Base-by-base conservation (phyloP, 2,888 invertebrate genomes). In the Netelia virgata region DNA sequence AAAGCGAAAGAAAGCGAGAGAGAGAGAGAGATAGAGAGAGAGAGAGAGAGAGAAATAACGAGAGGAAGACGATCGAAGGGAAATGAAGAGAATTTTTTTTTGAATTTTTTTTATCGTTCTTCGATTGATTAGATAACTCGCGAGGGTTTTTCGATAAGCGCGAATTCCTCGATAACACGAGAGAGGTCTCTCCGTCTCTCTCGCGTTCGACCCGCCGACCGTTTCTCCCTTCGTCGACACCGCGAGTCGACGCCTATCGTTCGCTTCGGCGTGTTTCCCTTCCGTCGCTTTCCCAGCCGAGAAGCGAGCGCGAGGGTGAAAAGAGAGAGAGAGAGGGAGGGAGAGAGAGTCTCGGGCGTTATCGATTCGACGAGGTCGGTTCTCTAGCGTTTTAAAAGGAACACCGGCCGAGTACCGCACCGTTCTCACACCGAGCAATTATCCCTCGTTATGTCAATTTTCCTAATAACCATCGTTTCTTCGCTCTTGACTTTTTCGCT, bases 211-310 rank as follows among this genome's bases (percentile, higher is more conserved):
- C 20, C 47, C 14, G 10, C 20, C 20, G 57, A 18, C 20, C 1
- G 10, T 59, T 59, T 59, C 57, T 20, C 57, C 10, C 11, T 9
- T 20, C 18, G 8, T 10, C 57, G 5, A 59, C 57, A 59, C 8
- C 23, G 16, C 50, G 73, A 78, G 89, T 88, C 90, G 90, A 88
- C 88, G 88, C 81, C 88, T 88, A 85, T 87, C 90, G 90, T 86
- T 14, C 55, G 64, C 61, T 61, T 73, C 70, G 16, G 85, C 83
- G 28, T 28, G 61, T 72, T 64, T 61, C 82, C 88, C 90, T 87
- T 84, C 55, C 47, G 53, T 43, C 23, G 43, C 14, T 68, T 47
- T 47, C 47, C 14, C 47, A 14, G 47, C 47, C 10, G 11, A 47
- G 11, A 47, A 47, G 10, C 87, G 89, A 88, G 87, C 76, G 64